Base-by-base conservation (phyloP, 2,888 invertebrate species). In the Corbicula japonica region DNA sequence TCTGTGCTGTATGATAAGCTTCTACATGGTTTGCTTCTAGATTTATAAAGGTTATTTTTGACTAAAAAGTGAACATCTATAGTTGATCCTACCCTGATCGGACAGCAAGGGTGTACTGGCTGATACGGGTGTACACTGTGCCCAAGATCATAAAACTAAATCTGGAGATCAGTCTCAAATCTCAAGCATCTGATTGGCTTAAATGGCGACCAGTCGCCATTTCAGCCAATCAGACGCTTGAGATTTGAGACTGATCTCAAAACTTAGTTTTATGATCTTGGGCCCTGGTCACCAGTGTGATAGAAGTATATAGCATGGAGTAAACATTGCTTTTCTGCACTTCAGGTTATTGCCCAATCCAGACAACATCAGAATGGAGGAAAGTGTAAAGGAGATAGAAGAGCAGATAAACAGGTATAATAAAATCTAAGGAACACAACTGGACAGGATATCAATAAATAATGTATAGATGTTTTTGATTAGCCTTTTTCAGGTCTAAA, bases 261-360 rank as follows among this genome's bases (percentile, higher is more conserved):
- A 12, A 18, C 28, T 23, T 28, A 15, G 10, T 54, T 30, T 26
- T 2, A 18, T 54, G n/a, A n/a, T n/a, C n/a, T n/a, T n/a, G n/a
- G n/a, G n/a, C 54, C 10, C 10, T 1, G 30, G 26, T 32, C 30
- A 2, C 8, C 15, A 18, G 15, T 2, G 30, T 23, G 30, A 18
- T 32, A 54, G 26, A 28, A 8, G 30, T 54, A 8, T 54, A 28
- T 26, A 28, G 26, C 6, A 30, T 10, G n/a, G 30, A 6, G 1
- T 54, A 30, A 54, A 28, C 1, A 23, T 4, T 18, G 21, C 26
- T 41, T 23, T 4, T n/a, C 28, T 3, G n/a, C 5, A 34, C 73
- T 73, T 23, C 56, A 79, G 79, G 3, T 56, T 71, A 15, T 50
- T 66, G 6, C 79, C 75, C 5, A 80, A 80, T 38, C 79, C 79